phyloP scores from a whole-genome alignment of 1,140 invertebrate genomes.

The Rhynchophorus ferrugineus region DNA sequence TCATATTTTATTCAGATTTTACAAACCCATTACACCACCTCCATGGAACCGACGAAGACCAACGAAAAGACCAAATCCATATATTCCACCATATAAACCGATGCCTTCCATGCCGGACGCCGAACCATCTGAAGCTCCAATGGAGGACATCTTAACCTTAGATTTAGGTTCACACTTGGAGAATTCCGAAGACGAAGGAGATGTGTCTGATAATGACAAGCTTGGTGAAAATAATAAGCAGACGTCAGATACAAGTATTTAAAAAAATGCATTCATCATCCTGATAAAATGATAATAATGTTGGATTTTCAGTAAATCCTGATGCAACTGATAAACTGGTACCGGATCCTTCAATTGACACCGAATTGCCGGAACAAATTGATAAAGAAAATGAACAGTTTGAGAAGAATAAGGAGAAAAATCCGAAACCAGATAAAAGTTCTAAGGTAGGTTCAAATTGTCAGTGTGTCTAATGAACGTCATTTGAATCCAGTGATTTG shows the following conservation, averaged over 20 bases:
- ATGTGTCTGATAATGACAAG: not conserved
- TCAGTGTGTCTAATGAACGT: too few relatives aligned
- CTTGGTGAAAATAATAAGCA: conserved; percentile 1
- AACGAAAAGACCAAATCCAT: conserved; percentile 37
- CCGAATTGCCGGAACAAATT: conserved; percentile 2
- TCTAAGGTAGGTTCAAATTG: conserved; percentile 14
- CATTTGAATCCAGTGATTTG: too few relatives aligned
- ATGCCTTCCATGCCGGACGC: conserved; percentile 34
- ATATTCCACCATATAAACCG: conserved; percentile 49
- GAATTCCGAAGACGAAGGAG: not conserved
- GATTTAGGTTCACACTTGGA: conserved; percentile 34
- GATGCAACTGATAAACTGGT: too few relatives aligned
- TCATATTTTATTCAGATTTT: conserved; percentile 31
- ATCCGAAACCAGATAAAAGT: conserved; percentile 18
- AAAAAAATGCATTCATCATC: not conserved
- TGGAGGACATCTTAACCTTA: conserved; percentile 37
- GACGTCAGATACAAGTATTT: not conserved
- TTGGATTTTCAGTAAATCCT: too few relatives aligned
- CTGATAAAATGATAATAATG: not conserved
- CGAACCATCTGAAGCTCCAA: conserved; percentile 35
- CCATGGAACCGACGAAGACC: conserved; percentile 51
- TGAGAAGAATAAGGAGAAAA: conserved; percentile 38
- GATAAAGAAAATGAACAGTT: conserved; percentile 31
- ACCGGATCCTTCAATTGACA: not conserved
- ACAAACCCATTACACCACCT: conserved; percentile 45